These are phyloP conservation scores for Oscarella lobularis DNA, from an alignment of 37 sponge, comb jelly and placozoan species.

Conservation along the genomic window DNA sequence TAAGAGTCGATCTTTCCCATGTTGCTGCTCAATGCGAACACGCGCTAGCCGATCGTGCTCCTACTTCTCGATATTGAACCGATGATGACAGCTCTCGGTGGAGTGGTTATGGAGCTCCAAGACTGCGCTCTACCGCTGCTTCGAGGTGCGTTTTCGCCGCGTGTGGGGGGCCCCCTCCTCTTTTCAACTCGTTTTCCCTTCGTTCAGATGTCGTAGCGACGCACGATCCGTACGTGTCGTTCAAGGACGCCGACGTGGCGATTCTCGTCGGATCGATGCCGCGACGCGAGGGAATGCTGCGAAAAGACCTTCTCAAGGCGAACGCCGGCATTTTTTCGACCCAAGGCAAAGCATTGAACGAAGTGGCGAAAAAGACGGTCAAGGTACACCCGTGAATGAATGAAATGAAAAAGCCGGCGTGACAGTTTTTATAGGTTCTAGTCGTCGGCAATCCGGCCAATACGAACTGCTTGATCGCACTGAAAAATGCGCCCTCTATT, in stretches of 20 bases:
- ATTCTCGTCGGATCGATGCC: conserved; percentile 95
- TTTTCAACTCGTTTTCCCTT: too few species aligned
- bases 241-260: conserved; percentile 80
- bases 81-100: conserved; percentile 64
- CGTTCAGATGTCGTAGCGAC: conserved; percentile 80
- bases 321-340: conserved; percentile 87
- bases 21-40: neutral
- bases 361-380: conserved; percentile 85
- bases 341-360: conserved; percentile 73
- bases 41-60: conserved; percentile 50
- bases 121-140: conserved; percentile 86
- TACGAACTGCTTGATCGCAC: conserved; percentile 78
- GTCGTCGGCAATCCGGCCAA: conserved; percentile 99
- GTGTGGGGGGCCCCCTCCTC: too few species aligned
- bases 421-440: conserved; percentile 68
- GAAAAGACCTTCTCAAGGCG: conserved; percentile 85
- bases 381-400: conserved; percentile 39
- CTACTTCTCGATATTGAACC: conserved; percentile 76
- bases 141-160: conserved; percentile 31
- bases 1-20: neutral
- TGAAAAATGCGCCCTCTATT: conserved; percentile 64
- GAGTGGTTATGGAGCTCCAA: conserved; percentile 93
- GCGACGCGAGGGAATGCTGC: conserved; percentile 85
- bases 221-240: conserved; percentile 52
- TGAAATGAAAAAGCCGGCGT: too few species aligned